Percentiles rank a stretch among this genome's conserved stretches.
These are phyloP conservation scores for Poeciliopsis paucimaculata DNA, from an alignment of 2,797 vertebrate species.

Conservation along the genomic window DNA sequence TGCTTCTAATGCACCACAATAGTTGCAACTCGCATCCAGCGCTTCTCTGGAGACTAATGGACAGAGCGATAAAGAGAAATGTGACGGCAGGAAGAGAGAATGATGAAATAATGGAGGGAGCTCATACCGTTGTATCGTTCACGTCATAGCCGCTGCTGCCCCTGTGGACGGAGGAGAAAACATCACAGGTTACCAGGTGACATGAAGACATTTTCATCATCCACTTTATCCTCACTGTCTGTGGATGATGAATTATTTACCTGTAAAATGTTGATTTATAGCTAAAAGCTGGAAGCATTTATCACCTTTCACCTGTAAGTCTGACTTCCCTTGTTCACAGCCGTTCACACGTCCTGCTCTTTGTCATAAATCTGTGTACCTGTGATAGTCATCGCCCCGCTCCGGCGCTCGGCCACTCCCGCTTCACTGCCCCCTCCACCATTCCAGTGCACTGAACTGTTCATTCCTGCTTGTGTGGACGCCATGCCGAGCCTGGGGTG, in stretches of 20 bases:
- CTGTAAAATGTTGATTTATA: conserved; percentile 8
- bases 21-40: neutral
- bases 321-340: conserved; percentile 1
- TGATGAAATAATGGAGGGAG: neutral
- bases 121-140: conserved; percentile 51
- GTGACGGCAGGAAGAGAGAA: neutral
- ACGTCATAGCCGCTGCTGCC: conserved; percentile 54
- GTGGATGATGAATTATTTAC: neutral
- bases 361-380: neutral
- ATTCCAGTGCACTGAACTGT: conserved; percentile 2
- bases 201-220: neutral
- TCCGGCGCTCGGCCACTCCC: neutral
- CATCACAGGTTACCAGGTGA: conserved; percentile 6
- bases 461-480: neutral
- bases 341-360: neutral
- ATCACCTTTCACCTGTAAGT: neutral
- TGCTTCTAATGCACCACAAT: conserved; percentile 20
- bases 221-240: neutral
- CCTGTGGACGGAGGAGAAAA: conserved; percentile 46
- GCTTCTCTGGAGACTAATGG: neutral
- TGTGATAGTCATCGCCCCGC: neutral
- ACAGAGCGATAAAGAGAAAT: neutral
- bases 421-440: conserved; percentile 1
- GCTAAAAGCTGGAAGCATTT: neutral
- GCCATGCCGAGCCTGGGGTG: neutral